Evolutionary conservation across 2,888 invertebrate genomes (phyloP).

Genomic region (Steinernema hermaphroditum): DNA sequence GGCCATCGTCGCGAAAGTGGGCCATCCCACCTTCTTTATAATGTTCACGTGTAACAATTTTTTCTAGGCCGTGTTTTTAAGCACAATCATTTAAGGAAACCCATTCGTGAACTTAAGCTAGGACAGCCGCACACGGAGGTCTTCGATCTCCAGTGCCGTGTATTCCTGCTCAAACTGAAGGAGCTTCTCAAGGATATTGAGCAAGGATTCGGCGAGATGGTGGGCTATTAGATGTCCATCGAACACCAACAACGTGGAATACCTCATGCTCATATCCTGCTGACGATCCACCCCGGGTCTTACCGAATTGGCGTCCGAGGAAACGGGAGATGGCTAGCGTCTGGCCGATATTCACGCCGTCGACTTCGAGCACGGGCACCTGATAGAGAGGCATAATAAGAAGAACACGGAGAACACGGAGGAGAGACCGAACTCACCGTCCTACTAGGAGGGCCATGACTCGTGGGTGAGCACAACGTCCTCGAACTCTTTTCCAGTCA

Average conservation of each 20-base stretch:
- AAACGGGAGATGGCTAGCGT: background rate
- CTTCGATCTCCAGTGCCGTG: background rate
- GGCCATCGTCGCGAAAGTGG: background rate
- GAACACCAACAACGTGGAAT: background rate
- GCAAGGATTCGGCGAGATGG: background rate
- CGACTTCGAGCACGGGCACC: background rate
- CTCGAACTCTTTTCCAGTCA: conserved; percentile 49
- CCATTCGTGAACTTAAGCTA: background rate
- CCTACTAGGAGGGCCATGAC: conserved; percentile 52
- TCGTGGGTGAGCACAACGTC: conserved; percentile 49
- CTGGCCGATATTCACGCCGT: background rate
- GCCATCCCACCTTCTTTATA: background rate
- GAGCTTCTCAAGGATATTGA: background rate
- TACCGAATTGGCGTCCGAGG: background rate
- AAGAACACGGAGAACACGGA: too few species aligned
- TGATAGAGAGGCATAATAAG: background rate
- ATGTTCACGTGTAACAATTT: background rate
- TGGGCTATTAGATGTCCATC: background rate
- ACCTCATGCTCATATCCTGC: background rate
- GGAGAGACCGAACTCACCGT: too few species aligned
- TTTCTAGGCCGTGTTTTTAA: background rate
- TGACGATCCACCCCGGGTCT: background rate
- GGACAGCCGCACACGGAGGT: background rate
- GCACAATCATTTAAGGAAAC: background rate
- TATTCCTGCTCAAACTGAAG: background rate